These are phyloP conservation scores for Falco rusticolus DNA, from an alignment of 2,797 vertebrate species.

Conservation along the genomic window DNA sequence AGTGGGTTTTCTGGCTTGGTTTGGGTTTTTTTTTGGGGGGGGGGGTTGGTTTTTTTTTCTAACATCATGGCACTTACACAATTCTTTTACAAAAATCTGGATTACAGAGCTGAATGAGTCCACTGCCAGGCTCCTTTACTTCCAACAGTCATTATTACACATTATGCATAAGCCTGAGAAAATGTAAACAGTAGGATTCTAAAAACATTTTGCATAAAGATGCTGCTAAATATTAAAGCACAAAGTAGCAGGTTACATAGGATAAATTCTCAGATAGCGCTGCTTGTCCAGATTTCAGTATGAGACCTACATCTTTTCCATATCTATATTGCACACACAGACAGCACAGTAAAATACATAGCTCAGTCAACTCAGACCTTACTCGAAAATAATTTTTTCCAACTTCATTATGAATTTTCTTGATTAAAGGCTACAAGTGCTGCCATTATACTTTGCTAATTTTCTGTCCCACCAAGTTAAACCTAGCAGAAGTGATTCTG, in stretches of 20 bases:
- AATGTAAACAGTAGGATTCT: slow-evolving; percentile 49
- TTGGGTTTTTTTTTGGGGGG: no score
- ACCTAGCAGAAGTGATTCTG: neutral
- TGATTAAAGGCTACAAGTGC: neutral
- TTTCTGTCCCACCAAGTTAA: neutral
- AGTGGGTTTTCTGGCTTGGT: neutral
- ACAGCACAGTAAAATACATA: neutral
- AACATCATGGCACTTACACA: neutral
- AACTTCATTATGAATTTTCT: neutral
- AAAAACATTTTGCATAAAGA: slow-evolving; percentile 11
- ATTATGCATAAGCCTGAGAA: slow-evolving; percentile 41
- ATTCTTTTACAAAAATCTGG: neutral
- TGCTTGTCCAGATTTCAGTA: slow-evolving; percentile 23
- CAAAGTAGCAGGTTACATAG: neutral
- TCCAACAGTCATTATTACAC: neutral
- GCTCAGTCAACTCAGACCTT: neutral
- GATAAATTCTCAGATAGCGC: slow-evolving; percentile 24
- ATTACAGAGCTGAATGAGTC: neutral
- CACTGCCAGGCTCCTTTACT: neutral
- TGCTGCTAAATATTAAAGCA: slow-evolving; percentile 41
- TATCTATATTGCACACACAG: neutral
- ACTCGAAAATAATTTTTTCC: neutral
- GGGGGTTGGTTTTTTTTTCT: neutral
- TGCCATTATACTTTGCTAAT: neutral
- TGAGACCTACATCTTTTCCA: neutral